Evolutionary conservation across 2,888 invertebrate genomes (phyloP), one percentile per base, ranked within the genome.

Genomic region (Eupithecia centaureata): DNA sequence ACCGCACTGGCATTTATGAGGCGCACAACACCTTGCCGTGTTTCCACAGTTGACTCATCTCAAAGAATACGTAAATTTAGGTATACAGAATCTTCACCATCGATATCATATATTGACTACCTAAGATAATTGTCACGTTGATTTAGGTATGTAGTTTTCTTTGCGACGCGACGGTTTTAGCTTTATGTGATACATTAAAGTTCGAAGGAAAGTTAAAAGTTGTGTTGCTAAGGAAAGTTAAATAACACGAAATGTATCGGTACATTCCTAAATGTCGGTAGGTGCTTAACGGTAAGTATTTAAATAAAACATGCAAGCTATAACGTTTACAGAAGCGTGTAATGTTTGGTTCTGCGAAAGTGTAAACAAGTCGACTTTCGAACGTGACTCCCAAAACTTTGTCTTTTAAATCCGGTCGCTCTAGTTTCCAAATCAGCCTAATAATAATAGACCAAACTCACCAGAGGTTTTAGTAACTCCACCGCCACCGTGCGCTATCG

Each of bases 381-480:
- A 59, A 61, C 67, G 54, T 72, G 70, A 71, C 61, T 28, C 28
- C 54, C 54, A 56, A 10, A 28, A 28, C 30, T 56, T 28, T n/a
- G 27, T 56, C 28, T 56, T 56, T 56, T 56, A 28, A 22, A 47
- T 47, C 54, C 27, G 30, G 28, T 47, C 47, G 47, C 47, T 47
- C 47, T n/a, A 25, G 28, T 64, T 2, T 61, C 15, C 22, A 47
- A 47, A 42, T 42, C 18, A 42, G 18, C 10, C 10, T 47, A 22
- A n/a, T n/a, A n/a, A n/a, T n/a, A 4, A 4, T 56, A 22, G 18
- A n/a, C 3, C 8, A n/a, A 3, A 74, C 82, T 68, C 67, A 88
- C 88, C 86, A 63, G 86, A 82, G 65, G 82, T 70, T 73, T 86
- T 83, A 82, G 87, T 85, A 83, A 83, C 86, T 85, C 87, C 89